Conservation (phyloP, 2,888 invertebrate species). For the Ptycholaimellus sp. region DNA sequence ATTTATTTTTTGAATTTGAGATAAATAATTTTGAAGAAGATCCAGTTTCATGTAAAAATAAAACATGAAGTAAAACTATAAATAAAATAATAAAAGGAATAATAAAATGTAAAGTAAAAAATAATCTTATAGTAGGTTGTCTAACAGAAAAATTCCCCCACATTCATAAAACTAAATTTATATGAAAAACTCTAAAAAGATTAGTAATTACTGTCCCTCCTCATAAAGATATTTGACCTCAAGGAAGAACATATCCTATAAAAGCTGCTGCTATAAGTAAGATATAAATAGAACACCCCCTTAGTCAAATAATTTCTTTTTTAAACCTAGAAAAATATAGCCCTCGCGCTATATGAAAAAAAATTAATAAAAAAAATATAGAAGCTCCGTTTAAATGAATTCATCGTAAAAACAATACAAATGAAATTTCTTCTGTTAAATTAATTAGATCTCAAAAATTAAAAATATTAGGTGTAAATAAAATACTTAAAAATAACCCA, state of each 20-base stretch:
- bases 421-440: constrained; percentile 14
- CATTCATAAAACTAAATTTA: constrained; percentile 10
- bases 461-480: no score
- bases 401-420: constrained; percentile 20
- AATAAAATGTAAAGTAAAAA: constrained; percentile 48
- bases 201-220: constrained; percentile 43
- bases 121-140: no score
- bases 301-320: constrained; percentile 13
- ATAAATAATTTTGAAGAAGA: constrained; percentile 10
- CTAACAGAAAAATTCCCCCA: no score
- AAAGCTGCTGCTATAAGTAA: background rate
- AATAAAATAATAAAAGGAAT: constrained; percentile 42
- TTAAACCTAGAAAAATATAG: constrained; percentile 15
- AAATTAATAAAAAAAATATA: constrained; percentile 19
- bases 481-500: constrained; percentile 23
- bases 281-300: constrained; percentile 8
- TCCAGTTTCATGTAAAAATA: constrained; percentile 23
- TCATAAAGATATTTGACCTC: constrained; percentile 12
- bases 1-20: constrained; percentile 10
- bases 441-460: constrained; percentile 11
- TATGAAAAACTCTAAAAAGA: constrained; percentile 11
- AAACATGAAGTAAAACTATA: constrained; percentile 15
- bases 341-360: no score
- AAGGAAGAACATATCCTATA: constrained; percentile 1
- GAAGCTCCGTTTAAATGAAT: constrained; percentile 25